phyloP scores from a whole-genome alignment of 2,113 vertebrate genomes.

The Cyrtonyx montezumae region DNA sequence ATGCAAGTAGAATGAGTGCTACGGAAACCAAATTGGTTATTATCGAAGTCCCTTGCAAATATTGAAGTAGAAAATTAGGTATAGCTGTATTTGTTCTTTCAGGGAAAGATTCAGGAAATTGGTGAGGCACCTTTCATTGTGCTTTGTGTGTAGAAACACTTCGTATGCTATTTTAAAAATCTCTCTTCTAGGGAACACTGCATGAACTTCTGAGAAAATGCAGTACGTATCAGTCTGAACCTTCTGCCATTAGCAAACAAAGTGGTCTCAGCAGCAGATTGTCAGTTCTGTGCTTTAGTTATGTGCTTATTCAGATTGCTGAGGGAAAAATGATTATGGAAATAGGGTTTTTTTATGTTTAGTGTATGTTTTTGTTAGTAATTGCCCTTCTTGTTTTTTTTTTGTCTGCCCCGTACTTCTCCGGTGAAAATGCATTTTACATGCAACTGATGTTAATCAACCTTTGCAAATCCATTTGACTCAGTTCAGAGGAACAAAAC shows the following conservation, averaged over 20 bases:
- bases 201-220: neutral
- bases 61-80: neutral
- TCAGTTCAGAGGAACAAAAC: conserved; percentile 68
- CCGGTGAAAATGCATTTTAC: conserved; percentile 50
- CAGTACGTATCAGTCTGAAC: neutral
- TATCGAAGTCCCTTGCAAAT: neutral
- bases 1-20: neutral
- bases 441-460: conserved; percentile 58
- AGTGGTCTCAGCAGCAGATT: neutral
- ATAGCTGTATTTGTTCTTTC: neutral
- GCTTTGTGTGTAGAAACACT: neutral
- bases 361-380: neutral
- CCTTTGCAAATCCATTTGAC: conserved; percentile 73
- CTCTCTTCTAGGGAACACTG: neutral
- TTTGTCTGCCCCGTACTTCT: neutral
- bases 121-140: neutral
- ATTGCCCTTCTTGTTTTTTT: neutral
- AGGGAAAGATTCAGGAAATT: neutral
- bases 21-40: neutral
- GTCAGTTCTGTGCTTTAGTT: neutral
- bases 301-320: neutral
- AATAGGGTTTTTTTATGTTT: neutral
- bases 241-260: neutral
- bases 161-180: neutral
- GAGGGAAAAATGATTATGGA: neutral